Evolutionary conservation across 2,113 vertebrate species (phyloP).

Genomic region (Falco punctatus): DNA sequence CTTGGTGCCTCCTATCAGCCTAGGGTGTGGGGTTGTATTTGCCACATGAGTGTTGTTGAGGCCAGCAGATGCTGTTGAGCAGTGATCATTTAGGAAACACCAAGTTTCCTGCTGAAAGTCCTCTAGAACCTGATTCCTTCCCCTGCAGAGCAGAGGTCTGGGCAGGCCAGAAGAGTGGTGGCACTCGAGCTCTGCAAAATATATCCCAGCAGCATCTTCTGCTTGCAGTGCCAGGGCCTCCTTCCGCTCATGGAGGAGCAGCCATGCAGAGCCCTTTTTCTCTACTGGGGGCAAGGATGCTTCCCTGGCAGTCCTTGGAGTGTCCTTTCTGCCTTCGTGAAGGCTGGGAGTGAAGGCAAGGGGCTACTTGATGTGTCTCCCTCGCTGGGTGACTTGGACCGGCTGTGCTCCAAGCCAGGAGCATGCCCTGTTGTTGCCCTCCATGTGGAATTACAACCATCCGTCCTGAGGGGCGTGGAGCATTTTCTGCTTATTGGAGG

Average conservation of each 20-base stretch:
- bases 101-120: background rate
- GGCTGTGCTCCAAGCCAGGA: background rate
- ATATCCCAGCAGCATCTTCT: background rate
- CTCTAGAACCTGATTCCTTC: background rate
- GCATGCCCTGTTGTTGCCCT: background rate
- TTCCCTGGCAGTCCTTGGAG: background rate
- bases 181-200: background rate
- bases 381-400: background rate
- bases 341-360: background rate
- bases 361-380: background rate
- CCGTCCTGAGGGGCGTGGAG: fast-evolving
- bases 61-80: background rate
- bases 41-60: background rate
- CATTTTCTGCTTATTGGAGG: background rate
- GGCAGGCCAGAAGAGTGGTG: background rate
- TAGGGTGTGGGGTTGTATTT: background rate
- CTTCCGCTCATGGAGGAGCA: background rate
- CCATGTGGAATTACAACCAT: fast-evolving
- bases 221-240: background rate
- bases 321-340: background rate
- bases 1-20: background rate
- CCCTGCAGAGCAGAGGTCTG: background rate
- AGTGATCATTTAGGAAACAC: background rate
- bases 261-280: background rate
- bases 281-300: background rate